Conservation (phyloP, 2,888 invertebrate species). For the Megamerina dolium region DNA sequence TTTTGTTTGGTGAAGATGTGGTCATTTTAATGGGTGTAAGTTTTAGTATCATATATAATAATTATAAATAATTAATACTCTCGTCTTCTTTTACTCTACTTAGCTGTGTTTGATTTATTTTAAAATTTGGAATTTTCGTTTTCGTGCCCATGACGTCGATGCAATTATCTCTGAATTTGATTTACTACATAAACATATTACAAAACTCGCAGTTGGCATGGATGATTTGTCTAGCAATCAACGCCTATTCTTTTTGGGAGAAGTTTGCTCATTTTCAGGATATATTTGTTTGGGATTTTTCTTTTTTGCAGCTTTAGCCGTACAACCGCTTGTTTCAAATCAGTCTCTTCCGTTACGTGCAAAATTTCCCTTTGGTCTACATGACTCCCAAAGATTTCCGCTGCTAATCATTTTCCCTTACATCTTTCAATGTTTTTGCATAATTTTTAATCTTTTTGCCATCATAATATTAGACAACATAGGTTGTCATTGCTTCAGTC, state of each 20-base stretch:
- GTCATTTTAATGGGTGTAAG: conserved; percentile 28
- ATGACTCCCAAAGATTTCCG: conserved; percentile 19
- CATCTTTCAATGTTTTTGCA: conserved; percentile 24
- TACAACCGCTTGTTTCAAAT: conserved; percentile 29
- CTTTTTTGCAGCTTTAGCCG: conserved; percentile 27
- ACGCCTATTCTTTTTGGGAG: conserved; percentile 26
- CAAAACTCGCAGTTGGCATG: background rate
- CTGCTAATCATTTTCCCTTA: conserved; percentile 21
- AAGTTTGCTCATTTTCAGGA: conserved; percentile 19
- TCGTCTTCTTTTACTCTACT: background rate
- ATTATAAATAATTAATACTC: background rate
- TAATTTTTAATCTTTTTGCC: conserved; percentile 24
- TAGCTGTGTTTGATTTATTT: conserved; percentile 29
- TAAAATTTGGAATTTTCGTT: conserved; percentile 23
- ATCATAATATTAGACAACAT: conserved; percentile 31
- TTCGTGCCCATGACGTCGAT: conserved; percentile 26
- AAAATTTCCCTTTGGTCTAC: conserved; percentile 29
- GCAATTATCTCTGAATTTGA: conserved; percentile 21
- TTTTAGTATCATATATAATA: background rate
- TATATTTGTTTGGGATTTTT: conserved; percentile 18
- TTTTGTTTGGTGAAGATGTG: conserved; percentile 27
- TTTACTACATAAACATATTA: conserved; percentile 11
- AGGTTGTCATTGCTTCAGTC: conserved; percentile 25
- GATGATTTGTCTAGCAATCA: too few relatives aligned
- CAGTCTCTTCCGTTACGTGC: conserved; percentile 28